Conservation (phyloP, 2,888 invertebrate species). For the Dermolepida albohirtum region DNA sequence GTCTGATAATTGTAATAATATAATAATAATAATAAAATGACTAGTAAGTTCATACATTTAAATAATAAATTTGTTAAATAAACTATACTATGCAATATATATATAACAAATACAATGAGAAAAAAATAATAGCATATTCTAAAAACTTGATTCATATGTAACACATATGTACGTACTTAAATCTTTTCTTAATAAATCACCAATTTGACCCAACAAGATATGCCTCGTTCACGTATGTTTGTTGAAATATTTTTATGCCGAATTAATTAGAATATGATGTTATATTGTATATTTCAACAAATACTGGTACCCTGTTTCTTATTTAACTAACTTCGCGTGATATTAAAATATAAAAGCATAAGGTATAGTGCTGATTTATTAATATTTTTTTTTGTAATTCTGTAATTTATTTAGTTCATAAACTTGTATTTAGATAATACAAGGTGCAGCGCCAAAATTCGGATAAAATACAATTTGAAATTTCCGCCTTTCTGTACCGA, state of each 20-base stretch:
- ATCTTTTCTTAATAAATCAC: background rate
- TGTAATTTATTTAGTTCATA: too few species aligned
- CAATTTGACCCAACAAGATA: background rate
- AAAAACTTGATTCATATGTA: constrained; percentile 1
- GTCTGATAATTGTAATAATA: constrained; percentile 53
- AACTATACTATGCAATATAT: constrained; percentile 60
- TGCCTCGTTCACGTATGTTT: constrained; percentile 7
- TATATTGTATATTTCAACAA: constrained; percentile 11
- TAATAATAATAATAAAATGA: constrained; percentile 59
- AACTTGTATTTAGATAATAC: too few species aligned
- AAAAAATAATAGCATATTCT: constrained; percentile 26
- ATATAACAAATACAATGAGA: constrained; percentile 42
- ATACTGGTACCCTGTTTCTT: constrained; percentile 23
- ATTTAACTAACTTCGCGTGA: background rate
- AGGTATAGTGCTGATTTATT: too few species aligned
- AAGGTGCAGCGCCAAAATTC: too few species aligned
- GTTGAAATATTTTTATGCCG: constrained; percentile 2
- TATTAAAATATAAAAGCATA: too few species aligned
- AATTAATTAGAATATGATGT: too few species aligned
- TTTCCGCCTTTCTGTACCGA: too few species aligned
- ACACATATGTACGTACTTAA: background rate
- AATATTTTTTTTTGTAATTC: too few species aligned
- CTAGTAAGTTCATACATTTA: constrained; percentile 56
- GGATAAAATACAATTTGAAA: too few species aligned
- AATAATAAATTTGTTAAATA: constrained; percentile 58